These are phyloP conservation scores for Dromococcyx pavoninus DNA, from an alignment of 2,797 vertebrate species.

Conservation along the genomic window DNA sequence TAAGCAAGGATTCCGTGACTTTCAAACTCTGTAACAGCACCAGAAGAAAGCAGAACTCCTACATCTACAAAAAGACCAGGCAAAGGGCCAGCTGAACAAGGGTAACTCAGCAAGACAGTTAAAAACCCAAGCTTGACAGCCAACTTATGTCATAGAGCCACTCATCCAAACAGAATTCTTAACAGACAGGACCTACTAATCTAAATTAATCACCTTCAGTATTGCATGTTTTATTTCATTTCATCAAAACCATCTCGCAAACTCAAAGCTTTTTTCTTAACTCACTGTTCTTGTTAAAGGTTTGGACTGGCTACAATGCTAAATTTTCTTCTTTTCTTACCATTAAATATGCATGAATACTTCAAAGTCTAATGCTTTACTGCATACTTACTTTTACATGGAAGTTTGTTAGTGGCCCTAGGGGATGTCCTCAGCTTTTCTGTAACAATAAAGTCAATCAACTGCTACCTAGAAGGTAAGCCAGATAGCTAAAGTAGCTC, in stretches of 20 bases:
- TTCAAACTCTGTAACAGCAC: neutral
- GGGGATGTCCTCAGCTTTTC: constrained; percentile 44
- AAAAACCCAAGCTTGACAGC: neutral
- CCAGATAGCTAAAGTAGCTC: neutral
- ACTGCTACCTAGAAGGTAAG: constrained; percentile 5
- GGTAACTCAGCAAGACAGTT: neutral
- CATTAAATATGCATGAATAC: constrained; percentile 45
- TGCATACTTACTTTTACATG: neutral
- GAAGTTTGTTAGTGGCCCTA: constrained; percentile 13
- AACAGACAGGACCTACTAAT: neutral
- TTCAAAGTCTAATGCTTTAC: constrained; percentile 26
- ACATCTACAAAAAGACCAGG: neutral
- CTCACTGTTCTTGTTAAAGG: neutral
- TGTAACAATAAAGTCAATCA: constrained; percentile 42
- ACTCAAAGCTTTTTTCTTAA: neutral
- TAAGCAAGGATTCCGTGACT: neutral
- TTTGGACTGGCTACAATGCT: neutral
- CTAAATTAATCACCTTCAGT: neutral
- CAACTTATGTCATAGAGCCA: too few species aligned
- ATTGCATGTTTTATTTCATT: neutral
- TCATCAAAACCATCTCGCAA: neutral
- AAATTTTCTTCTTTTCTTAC: neutral
- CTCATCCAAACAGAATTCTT: too few species aligned
- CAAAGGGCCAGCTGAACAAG: neutral
- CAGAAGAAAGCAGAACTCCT: neutral